Conservation (phyloP, 2,113 vertebrate genomes). For the Tinamus guttatus region DNA sequence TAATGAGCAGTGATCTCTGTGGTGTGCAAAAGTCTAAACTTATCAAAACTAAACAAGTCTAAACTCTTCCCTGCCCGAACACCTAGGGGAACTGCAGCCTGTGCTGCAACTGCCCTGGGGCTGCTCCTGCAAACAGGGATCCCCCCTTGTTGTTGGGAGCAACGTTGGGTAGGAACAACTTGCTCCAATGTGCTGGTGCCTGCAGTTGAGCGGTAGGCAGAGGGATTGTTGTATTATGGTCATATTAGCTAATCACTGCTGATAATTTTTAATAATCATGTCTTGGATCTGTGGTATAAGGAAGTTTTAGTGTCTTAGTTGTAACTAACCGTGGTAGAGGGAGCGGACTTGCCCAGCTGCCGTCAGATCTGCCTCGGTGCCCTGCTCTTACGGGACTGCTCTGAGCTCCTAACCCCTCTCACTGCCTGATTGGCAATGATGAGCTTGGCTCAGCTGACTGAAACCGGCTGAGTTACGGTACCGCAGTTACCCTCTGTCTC, state of each 20-base stretch:
- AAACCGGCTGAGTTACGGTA: no score
- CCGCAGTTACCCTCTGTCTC: no score
- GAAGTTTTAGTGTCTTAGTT: background rate
- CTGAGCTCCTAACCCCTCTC: no score
- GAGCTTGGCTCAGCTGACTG: no score
- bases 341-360: background rate
- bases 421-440: no score
- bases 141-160: background rate
- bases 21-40: background rate
- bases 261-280: constrained; percentile 32
- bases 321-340: background rate
- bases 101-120: background rate
- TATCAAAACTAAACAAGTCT: no score
- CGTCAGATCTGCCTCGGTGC: background rate
- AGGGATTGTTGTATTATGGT: constrained; percentile 36
- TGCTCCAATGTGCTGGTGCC: background rate
- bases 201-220: background rate
- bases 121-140: background rate
- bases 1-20: background rate
- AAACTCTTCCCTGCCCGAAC: background rate
- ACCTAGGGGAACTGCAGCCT: background rate
- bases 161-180: background rate
- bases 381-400: background rate
- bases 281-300: background rate
- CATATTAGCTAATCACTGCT: constrained; percentile 12